Evolutionary conservation across 2,113 vertebrate genomes (phyloP).

Genomic region (Pholis gunnellus): DNA sequence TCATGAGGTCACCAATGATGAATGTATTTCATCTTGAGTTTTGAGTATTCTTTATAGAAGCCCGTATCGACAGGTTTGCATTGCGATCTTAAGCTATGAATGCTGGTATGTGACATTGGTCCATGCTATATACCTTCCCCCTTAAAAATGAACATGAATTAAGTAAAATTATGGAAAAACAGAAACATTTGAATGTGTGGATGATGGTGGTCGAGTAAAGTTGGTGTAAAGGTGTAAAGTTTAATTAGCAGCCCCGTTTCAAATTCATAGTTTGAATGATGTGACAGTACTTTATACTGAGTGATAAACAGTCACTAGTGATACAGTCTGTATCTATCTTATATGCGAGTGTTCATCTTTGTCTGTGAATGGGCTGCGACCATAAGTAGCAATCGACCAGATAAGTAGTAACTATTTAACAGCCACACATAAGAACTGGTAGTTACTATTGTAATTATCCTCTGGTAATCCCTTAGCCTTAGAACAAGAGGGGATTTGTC

Average conservation of each 20-base stretch:
- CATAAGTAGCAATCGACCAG: slow-evolving; percentile 1
- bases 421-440: slow-evolving; percentile 42
- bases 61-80: not conserved
- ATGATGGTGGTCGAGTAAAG: not conserved
- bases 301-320: not conserved
- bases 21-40: not conserved
- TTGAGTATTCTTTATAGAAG: not conserved
- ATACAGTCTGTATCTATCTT: not conserved
- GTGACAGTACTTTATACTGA: not conserved
- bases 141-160: not conserved
- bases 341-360: not conserved
- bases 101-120: not conserved
- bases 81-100: not conserved
- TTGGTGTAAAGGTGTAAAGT: too few relatives aligned
- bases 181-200: not conserved
- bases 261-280: not conserved
- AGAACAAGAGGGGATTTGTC: slow-evolving; percentile 69
- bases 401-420: slow-evolving; percentile 24
- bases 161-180: not conserved
- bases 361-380: not conserved
- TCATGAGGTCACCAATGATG: not conserved
- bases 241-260: not conserved
- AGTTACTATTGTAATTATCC: slow-evolving; percentile 67
- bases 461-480: slow-evolving; percentile 71
- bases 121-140: not conserved